Conservation (phyloP, 2,888 invertebrate genomes). For the Tenthredo amoena region DNA sequence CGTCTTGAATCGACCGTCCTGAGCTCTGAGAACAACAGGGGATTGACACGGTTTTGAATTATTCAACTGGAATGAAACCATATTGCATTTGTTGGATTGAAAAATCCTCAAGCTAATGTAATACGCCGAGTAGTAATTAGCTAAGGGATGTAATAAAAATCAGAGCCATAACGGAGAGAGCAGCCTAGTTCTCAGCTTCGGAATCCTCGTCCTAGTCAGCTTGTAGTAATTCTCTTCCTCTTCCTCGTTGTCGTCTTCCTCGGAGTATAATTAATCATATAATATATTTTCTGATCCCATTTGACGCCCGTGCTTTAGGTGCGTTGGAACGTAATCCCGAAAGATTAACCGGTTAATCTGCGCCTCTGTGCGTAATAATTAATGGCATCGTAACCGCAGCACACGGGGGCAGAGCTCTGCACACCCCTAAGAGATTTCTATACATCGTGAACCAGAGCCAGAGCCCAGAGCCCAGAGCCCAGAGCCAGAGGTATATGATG, state of each 20-base stretch:
- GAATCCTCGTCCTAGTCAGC: not conserved
- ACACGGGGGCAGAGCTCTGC: not conserved
- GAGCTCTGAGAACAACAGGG: not conserved
- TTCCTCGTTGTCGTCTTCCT: constrained; percentile 6
- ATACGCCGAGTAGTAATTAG: not conserved
- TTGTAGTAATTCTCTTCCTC: constrained; percentile 3
- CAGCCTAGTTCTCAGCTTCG: not conserved
- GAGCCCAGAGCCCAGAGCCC: not conserved
- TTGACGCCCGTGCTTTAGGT: constrained; percentile 41
- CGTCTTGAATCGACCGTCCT: not conserved
- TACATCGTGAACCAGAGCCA: not conserved
- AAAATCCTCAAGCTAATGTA: not conserved
- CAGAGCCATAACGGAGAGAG: not conserved
- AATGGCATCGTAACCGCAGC: constrained; percentile 46
- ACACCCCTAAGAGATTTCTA: constrained; percentile 34
- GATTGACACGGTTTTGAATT: not conserved
- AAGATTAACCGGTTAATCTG: constrained; percentile 59
- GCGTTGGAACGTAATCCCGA: constrained; percentile 55
- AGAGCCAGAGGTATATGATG: not conserved
- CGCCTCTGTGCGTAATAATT: constrained; percentile 60
- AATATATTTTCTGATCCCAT: constrained; percentile 57
- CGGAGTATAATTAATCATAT: constrained; percentile 27
- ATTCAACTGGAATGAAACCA: not conserved
- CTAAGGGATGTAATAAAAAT: not conserved
- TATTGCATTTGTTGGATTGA: not conserved